Base-by-base conservation (phyloP, 2,888 invertebrate species). In the Drosophila mulleri region DNA sequence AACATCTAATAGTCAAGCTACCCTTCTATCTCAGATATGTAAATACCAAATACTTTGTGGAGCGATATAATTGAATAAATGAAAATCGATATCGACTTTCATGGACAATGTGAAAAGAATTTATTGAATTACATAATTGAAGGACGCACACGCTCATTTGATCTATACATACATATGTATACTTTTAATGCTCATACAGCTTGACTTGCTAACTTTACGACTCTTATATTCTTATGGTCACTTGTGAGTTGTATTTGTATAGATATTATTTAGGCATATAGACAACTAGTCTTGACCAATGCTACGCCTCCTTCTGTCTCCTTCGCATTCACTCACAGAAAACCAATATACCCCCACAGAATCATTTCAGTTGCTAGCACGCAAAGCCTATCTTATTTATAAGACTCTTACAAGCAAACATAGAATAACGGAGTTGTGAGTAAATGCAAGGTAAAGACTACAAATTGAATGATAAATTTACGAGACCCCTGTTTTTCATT, bases 351-450 rank as follows among this genome's bases (percentile, higher is more conserved):
- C 48, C 48, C 47, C 48, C 47, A 16, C 45, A 3, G 16, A 0
- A 9, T 23, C 3, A 23, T 26, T 16, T 3, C 8, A 3, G 3
- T 8, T 23, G 23, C 7, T 14, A 23, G 7, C 8, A 14, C 3
- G 45, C 23, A 23, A 45, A 16, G 45, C 23, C 45, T 23, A 45
- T 45, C 45, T 45, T 23, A 23, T 45, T 45, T 45, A 23, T 50
- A 45, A 45, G 32, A 14, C 12, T 14, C 50, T 50, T 14, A 50
- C 16, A 26, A 26, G 26, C 9, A 26, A 26, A 11, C 18, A 12
- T 7, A n/a, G 6, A 12, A 12, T 18, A 37, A 23, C 9, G 8
- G 9, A 16, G 5, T 53, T 23, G 12, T 23, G n/a, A 7, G 29
- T 44, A 44, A 57, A 44, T 44, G 16, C 23, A 62, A 18, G 1